Conservation (phyloP, 2,113 vertebrate genomes). For the Solea senegalensis region DNA sequence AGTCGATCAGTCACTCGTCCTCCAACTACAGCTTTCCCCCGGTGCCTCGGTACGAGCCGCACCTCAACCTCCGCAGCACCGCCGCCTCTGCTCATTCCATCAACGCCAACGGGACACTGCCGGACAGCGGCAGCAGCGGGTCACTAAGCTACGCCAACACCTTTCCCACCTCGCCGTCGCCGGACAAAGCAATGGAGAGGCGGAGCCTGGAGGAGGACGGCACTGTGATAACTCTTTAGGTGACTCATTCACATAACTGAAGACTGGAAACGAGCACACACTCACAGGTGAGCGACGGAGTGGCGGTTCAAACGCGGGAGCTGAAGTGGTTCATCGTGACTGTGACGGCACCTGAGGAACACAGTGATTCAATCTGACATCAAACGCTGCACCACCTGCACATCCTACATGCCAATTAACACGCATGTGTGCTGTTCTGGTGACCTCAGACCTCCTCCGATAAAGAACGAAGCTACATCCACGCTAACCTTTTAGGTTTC, state of each 20-base stretch:
- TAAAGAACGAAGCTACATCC: too few species aligned
- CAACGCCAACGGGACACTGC: conserved; percentile 84
- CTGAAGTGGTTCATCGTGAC: background rate
- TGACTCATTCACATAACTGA: background rate
- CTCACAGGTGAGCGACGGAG: background rate
- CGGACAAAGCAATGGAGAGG: conserved; percentile 67
- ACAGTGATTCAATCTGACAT: conserved; percentile 30
- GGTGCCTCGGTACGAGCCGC: conserved; percentile 85
- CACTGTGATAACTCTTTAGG: conserved; percentile 94
- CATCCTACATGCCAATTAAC: conserved; percentile 34
- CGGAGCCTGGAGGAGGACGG: conserved; percentile 92
- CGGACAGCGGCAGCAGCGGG: conserved; percentile 70
- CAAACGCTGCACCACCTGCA: conserved; percentile 20
- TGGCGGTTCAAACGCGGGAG: background rate
- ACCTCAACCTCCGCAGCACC: conserved; percentile 79
- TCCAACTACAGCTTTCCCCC: conserved; percentile 82
- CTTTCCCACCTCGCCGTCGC: conserved; percentile 29
- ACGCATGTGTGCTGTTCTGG: conserved; percentile 70
- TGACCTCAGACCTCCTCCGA: conserved; percentile 8
- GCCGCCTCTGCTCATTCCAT: conserved; percentile 28
- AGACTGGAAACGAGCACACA: conserved; percentile 43
- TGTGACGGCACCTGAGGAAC: conserved; percentile 44
- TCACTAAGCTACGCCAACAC: conserved; percentile 65
- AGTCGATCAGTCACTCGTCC: conserved; percentile 76
- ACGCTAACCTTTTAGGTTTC: too few species aligned